Conservation (phyloP, 53 echinoderm and acorn worm genomes). For the Pentamera pediparva region DNA sequence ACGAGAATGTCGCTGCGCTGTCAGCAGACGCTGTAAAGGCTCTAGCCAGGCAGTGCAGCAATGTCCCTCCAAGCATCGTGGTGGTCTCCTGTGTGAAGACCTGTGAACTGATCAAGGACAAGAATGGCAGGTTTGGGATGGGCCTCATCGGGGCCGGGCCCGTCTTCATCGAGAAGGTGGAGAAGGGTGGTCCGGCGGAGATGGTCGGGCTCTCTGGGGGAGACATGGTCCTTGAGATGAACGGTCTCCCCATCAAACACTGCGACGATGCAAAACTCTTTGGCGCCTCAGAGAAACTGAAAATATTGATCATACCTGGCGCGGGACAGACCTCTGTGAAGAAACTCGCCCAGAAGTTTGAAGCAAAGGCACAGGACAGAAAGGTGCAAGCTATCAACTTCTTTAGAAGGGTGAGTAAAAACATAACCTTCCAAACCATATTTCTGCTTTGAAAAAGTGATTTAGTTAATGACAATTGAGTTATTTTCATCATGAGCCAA, state of each 20-base stretch:
- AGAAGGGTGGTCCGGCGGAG: constrained; percentile 62
- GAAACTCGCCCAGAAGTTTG: constrained; percentile 76
- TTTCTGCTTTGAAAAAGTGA: neutral
- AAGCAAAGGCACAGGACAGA: constrained; percentile 65
- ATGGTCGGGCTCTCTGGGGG: constrained; percentile 68
- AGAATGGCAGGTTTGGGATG: constrained; percentile 83
- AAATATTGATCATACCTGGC: constrained; percentile 93
- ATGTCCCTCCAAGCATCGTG: constrained; percentile 89
- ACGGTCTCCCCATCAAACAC: constrained; percentile 92
- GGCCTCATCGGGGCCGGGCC: constrained; percentile 92
- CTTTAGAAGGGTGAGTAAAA: constrained; percentile 84
- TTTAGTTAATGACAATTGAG: neutral
- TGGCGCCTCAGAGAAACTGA: constrained; percentile 68
- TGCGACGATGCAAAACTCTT: constrained; percentile 95
- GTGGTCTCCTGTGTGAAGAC: constrained; percentile 95
- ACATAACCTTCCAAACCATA: neutral
- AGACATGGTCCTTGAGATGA: constrained; percentile 97
- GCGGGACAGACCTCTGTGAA: constrained; percentile 89
- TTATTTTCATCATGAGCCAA: neutral
- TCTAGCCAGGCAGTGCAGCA: constrained; percentile 63
- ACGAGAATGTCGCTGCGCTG: constrained; percentile 66
- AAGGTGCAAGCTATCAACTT: constrained; percentile 73
- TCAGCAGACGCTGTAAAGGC: constrained; percentile 66
- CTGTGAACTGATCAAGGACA: constrained; percentile 70
- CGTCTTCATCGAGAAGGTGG: constrained; percentile 81